Percentiles rank a stretch among this genome's conserved stretches.
These are phyloP conservation scores for Apamea anceps DNA, from an alignment of 2,888 invertebrate species.

Conservation along the genomic window DNA sequence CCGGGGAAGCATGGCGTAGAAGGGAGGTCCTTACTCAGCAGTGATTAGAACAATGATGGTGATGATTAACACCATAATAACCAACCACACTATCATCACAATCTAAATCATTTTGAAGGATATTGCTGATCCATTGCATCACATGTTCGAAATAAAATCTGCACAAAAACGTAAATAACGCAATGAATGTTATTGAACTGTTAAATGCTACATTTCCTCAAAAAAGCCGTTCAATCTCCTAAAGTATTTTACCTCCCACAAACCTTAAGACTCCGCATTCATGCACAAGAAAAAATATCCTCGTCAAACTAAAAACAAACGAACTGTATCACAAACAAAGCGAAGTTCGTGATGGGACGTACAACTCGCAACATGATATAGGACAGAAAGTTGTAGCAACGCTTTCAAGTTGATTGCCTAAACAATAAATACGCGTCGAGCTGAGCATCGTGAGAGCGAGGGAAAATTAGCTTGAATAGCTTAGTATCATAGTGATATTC, in stretches of 20 bases:
- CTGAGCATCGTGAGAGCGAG: slow-evolving; percentile 53
- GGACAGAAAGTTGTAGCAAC: slow-evolving; percentile 61
- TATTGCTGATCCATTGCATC: no score
- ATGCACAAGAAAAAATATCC: slow-evolving; percentile 56
- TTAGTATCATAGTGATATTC: not conserved
- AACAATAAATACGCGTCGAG: slow-evolving; percentile 80
- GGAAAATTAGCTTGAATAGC: slow-evolving; percentile 33
- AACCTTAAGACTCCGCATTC: slow-evolving; percentile 30
- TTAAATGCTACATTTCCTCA: not conserved
- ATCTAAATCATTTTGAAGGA: no score
- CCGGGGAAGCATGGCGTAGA: no score
- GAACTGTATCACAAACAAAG: slow-evolving; percentile 67
- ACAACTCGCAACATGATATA: slow-evolving; percentile 59
- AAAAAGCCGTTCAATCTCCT: not conserved
- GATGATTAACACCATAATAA: no score
- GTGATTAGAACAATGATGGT: no score
- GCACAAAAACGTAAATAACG: no score
- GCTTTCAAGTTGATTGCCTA: slow-evolving; percentile 85
- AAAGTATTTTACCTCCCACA: slow-evolving; percentile 28
- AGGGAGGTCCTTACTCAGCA: no score
- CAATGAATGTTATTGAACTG: not conserved
- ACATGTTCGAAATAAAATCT: no score
- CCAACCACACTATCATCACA: no score
- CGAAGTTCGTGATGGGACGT: slow-evolving; percentile 59
- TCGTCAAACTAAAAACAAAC: slow-evolving; percentile 66